Evolutionary conservation across 92 coral and sea anemone genomes (phyloP).

Genomic region (Desmophyllum pertusum): DNA sequence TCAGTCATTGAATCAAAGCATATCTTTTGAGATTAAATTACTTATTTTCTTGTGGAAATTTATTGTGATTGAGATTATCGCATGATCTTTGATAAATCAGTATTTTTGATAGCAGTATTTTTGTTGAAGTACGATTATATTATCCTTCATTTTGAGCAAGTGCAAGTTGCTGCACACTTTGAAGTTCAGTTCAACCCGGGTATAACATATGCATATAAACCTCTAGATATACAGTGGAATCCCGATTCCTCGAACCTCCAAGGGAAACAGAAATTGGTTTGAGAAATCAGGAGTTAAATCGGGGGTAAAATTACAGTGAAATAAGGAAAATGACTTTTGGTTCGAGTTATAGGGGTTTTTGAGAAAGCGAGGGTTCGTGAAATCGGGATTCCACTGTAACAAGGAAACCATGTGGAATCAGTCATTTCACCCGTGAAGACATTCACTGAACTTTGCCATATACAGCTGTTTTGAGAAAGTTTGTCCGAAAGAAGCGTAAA

Average conservation of each 20-base stretch:
- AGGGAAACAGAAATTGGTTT: no score
- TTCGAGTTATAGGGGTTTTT: no score
- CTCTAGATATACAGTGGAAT: background rate
- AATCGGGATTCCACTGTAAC: no score
- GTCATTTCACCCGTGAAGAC: background rate
- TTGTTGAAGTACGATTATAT: background rate
- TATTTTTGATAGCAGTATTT: slow-evolving; percentile 33
- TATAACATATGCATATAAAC: background rate
- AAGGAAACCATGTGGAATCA: background rate
- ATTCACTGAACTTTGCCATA: background rate
- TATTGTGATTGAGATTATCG: background rate
- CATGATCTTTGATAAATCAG: slow-evolving; percentile 1
- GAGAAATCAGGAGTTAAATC: no score
- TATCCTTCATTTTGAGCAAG: background rate
- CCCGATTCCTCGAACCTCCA: no score
- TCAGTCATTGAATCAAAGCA: background rate
- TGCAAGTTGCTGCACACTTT: background rate
- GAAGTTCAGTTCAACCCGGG: background rate
- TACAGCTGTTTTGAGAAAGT: no score
- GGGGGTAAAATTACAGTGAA: no score
- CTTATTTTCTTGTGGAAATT: slow-evolving; percentile 16
- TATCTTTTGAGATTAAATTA: background rate
- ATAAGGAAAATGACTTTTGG: no score
- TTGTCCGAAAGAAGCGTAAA: no score
- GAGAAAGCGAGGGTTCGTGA: no score